Evolutionary conservation across 2,888 invertebrate genomes (phyloP).

Genomic region (Charanyca ferruginea): DNA sequence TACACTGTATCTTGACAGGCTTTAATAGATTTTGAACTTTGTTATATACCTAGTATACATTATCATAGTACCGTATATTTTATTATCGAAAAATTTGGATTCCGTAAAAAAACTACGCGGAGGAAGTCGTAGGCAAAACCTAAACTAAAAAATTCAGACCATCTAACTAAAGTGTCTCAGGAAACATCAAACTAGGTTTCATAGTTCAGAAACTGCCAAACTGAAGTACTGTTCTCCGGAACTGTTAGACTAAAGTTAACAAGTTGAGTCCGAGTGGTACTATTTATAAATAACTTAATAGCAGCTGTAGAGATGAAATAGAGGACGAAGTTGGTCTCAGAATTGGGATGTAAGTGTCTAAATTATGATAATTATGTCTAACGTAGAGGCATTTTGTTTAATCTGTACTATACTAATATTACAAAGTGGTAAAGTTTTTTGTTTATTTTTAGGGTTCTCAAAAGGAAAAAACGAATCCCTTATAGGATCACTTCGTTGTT

Average conservation of each 20-base stretch:
- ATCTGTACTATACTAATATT: too few species aligned
- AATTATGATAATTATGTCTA: neutral
- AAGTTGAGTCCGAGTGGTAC: constrained; percentile 23
- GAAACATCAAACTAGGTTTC: constrained; percentile 35
- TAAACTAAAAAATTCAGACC: constrained; percentile 26
- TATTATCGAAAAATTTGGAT: too few species aligned
- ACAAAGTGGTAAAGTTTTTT: too few species aligned
- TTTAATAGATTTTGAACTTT: too few species aligned
- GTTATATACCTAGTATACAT: too few species aligned
- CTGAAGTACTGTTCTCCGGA: constrained; percentile 11
- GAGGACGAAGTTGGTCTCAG: constrained; percentile 21
- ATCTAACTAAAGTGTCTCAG: constrained; percentile 13
- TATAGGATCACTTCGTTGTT: too few species aligned
- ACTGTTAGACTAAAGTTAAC: constrained; percentile 23
- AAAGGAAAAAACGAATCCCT: too few species aligned
- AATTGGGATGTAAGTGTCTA: constrained; percentile 1
- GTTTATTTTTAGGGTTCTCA: too few species aligned
- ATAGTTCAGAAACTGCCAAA: constrained; percentile 35
- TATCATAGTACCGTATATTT: too few species aligned
- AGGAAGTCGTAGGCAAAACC: too few species aligned
- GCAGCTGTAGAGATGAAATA: constrained; percentile 32
- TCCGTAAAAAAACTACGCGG: too few species aligned
- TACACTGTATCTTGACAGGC: too few species aligned
- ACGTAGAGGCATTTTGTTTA: neutral
- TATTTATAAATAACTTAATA: constrained; percentile 53